Base-by-base conservation (phyloP, 2,113 vertebrate genomes). In the Callipepla squamata region DNA sequence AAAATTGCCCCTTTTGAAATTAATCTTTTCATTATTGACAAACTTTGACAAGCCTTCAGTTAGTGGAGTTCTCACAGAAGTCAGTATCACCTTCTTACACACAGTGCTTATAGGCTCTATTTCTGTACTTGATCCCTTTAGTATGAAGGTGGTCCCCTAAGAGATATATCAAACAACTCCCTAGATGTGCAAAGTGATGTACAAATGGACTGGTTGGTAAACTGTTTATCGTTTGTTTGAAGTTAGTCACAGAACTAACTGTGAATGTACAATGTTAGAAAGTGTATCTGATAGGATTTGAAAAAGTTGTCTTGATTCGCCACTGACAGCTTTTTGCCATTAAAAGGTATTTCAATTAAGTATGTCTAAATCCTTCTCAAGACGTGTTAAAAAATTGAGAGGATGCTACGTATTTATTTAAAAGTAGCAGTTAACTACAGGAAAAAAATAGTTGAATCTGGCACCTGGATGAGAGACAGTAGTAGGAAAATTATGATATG, bases 1-100 rank as follows among this genome's bases (percentile, higher is more conserved):
- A 81, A 91, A 70, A 40, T 26, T 58, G 44, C 87, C 61, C 73
- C 68, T 79, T 96, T 59, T 87, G n/a, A 80, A 88, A 65, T 51
- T 62, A 82, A 40, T 80, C 3, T 85, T 83, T 91, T 89, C 32
- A 53, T 63, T 92, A 55, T 45, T 57, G 59, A 80, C 69, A 26
- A 65, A 93, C 61, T 85, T 91, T 63, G 81, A 74, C 92, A 93
- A 87, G 19, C 36, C 19, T 92, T 47, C 17, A 11, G 23, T 30
- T 25, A 76, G 44, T 78, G 85, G 76, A 90, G 48, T n/a, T 95
- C n/a, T 80, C 15, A 3, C 1, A 65, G 45, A 70, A 84, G 30
- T 80, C 65, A 47, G 3, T 59, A 50, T 44, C 11, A 12, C 11
- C 69, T 82, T 25, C 20, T 88, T 73, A 75, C 48, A 58, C 42